Evolutionary conservation across 1,140 invertebrate species (phyloP), one percentile per base, ranked within the genome.

Genomic region (Monomorium pharaonis): DNA sequence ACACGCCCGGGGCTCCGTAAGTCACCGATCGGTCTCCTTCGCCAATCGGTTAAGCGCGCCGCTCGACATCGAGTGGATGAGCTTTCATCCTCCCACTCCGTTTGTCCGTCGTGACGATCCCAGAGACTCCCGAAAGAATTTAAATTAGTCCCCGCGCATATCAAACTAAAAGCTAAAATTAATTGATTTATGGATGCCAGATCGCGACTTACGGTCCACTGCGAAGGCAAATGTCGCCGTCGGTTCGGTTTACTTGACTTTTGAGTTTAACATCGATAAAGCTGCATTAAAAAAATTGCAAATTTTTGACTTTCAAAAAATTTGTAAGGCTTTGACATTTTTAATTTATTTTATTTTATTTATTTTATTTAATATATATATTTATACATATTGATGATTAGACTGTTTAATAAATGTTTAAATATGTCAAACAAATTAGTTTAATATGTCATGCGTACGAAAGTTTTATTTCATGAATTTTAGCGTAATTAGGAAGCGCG

Each of bases 91-190:
- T 83, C 18, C 56, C 60, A 30, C 60, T 42, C 37, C 37, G 37
- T 37, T n/a, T n/a, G n/a, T n/a, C n/a, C 12, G 60, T 65, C 76
- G 88, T 92, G 86, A 92, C 91, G 88, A 92, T 92, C 91, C 89
- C 91, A 84, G 30, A 90, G 89, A 84, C 92, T 94, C 91, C 93
- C 90, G 92, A 93, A 94, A 93, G 94, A 94, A 94, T 94, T 94
- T 94, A 94, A 94, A 94, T 94, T 94, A 94, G 89, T 65, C 67
- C 91, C 88, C 88, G 91, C 91, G 16, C 21, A 92, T 93, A 94
- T 94, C 93, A 92, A 94, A 93, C 93, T 92, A 93, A n/a, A n/a
- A n/a, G 93, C 93, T 93, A 93, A 94, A 94, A 94, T 94, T 94
- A 94, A 94, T 94, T 94, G 93, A 94, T 94, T 94, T 94, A 94